Conservation (phyloP, 2,797 vertebrate genomes). For the Rallus crepitans region DNA sequence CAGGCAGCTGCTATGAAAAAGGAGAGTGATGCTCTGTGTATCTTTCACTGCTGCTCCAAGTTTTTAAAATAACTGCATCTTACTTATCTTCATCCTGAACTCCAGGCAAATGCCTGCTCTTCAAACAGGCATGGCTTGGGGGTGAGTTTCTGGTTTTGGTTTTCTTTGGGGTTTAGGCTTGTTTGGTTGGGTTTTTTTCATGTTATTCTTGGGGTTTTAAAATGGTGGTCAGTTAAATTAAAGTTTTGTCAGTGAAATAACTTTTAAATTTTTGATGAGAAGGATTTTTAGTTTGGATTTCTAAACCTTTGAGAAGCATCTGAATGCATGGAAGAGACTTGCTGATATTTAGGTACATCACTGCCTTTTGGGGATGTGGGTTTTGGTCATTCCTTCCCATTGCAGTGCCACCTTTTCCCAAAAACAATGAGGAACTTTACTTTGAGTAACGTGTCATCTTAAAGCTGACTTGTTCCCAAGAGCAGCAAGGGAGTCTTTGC, state of each 20-base stretch:
- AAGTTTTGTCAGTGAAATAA: background rate
- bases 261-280: background rate
- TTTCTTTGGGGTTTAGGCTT: background rate
- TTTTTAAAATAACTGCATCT: background rate
- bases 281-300: background rate
- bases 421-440: conserved; percentile 21
- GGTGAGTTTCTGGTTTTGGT: background rate
- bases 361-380: background rate
- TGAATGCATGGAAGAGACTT: background rate
- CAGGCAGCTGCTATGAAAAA: background rate
- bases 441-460: conserved; percentile 69
- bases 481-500: conserved; percentile 66
- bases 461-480: conserved; percentile 68
- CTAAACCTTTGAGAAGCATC: background rate
- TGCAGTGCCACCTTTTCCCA: background rate
- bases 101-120: background rate
- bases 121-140: background rate
- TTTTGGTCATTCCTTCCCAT: background rate
- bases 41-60: background rate
- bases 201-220: background rate
- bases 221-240: background rate
- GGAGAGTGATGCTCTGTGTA: background rate
- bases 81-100: background rate
- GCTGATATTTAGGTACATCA: background rate
- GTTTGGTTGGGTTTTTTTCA: no score